Conservation (phyloP, 1,140 invertebrate genomes). For the Lucilia sericata region DNA sequence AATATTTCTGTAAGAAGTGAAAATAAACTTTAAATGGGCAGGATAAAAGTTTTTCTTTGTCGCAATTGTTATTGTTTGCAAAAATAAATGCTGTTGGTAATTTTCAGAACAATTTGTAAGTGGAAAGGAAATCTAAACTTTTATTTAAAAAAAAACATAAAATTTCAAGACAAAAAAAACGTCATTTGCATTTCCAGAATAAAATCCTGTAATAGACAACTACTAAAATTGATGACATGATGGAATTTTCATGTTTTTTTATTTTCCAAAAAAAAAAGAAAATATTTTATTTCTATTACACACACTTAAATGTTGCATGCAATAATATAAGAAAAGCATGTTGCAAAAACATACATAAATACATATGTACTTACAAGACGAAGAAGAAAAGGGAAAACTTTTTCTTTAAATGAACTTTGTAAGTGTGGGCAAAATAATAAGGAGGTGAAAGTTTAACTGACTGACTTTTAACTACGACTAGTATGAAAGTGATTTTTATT, state of each 20-base stretch:
- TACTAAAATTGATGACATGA: conserved; percentile 1
- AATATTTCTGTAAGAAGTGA: background rate
- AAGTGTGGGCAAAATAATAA: background rate
- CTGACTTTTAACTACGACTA: background rate
- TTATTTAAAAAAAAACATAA: background rate
- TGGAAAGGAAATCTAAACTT: background rate
- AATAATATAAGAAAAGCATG: no score
- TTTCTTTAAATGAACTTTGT: background rate
- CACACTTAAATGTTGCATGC: background rate
- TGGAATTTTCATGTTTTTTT: background rate
- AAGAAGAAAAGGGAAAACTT: background rate
- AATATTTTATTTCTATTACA: no score
- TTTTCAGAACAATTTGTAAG: background rate
- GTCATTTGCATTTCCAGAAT: conserved; percentile 5
- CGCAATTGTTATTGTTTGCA: background rate
- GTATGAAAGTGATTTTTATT: background rate
- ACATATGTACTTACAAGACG: background rate
- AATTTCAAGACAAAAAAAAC: background rate
- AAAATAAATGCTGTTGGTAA: no score
- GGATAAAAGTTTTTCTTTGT: conserved; percentile 1
- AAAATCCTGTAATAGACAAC: background rate
- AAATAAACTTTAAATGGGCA: background rate
- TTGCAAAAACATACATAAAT: background rate
- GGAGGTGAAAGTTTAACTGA: conserved; percentile 4
- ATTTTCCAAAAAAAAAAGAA: background rate